Percentiles rank a stretch among this genome's conserved stretches.
Conservation (phyloP, 2,797 vertebrate species). For the Argya squamiceps region DNA sequence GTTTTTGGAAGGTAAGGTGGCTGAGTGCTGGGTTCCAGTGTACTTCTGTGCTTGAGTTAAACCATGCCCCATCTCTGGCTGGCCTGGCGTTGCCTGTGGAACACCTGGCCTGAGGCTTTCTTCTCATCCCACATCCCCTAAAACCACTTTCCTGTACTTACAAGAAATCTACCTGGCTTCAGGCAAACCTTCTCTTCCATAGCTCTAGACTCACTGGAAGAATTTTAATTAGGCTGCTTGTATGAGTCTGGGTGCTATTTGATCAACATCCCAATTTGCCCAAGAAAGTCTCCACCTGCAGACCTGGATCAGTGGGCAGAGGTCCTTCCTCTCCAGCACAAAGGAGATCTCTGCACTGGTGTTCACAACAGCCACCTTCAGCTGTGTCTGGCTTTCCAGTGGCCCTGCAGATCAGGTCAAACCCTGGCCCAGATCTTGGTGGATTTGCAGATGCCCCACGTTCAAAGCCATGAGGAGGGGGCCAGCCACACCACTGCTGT, state of each 20-base stretch:
- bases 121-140: neutral
- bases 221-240: neutral
- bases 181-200: neutral
- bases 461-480: neutral
- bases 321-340: neutral
- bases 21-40: neutral
- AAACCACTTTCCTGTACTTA: neutral
- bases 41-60: neutral
- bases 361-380: neutral
- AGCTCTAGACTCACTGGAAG: neutral
- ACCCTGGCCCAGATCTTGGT: neutral
- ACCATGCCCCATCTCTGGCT: neutral
- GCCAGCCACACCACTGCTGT: accelerated
- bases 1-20: neutral
- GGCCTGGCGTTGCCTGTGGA: neutral
- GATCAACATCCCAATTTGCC: neutral
- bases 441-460: neutral
- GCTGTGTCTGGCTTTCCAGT: neutral
- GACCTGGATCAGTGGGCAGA: neutral
- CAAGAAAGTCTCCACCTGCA: neutral
- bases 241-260: neutral
- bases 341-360: neutral
- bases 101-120: neutral
- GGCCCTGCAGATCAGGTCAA: accelerated
- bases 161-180: neutral